A percentile compares a stretch with the other conserved stretches of the same genome.
Conservation (phyloP, 2,888 invertebrate species). For the Microplitis deprimator region DNA sequence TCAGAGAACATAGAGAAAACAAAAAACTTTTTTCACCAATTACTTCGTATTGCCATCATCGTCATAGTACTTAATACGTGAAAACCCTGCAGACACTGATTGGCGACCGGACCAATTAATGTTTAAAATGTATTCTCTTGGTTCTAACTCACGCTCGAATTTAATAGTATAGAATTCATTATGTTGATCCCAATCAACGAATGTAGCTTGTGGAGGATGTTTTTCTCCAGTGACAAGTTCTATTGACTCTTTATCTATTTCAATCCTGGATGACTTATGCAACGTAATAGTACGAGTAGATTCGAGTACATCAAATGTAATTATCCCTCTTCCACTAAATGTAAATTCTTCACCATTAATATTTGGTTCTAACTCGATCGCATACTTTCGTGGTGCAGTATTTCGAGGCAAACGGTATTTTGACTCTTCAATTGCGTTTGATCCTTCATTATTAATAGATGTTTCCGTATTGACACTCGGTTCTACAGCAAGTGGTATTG, state of each 20-base stretch:
- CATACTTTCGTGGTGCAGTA: slow-evolving; percentile 73
- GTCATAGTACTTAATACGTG: no score
- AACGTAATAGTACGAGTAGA: slow-evolving; percentile 36
- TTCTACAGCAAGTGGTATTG: no score
- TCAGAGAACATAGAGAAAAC: background rate
- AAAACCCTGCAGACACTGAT: background rate
- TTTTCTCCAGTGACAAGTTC: slow-evolving; percentile 27
- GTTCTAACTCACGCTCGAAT: slow-evolving; percentile 37
- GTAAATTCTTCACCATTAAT: slow-evolving; percentile 66
- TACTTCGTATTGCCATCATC: background rate
- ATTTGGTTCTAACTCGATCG: slow-evolving; percentile 72
- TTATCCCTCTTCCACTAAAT: slow-evolving; percentile 48
- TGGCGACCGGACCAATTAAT: slow-evolving; percentile 66
- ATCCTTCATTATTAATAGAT: no score
- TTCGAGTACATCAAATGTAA: slow-evolving; percentile 45
- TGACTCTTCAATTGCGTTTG: no score
- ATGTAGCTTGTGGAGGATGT: slow-evolving; percentile 8
- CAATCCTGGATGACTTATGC: slow-evolving; percentile 36
- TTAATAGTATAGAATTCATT: slow-evolving; percentile 39
- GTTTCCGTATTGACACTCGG: no score
- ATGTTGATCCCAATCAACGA: slow-evolving; percentile 10
- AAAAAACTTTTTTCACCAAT: background rate
- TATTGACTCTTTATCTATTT: slow-evolving; percentile 38
- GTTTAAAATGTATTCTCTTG: slow-evolving; percentile 74
- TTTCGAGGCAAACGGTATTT: slow-evolving; percentile 72